Evolutionary conservation across 2,113 vertebrate species (phyloP).

Genomic region (Perca schrenkii): DNA sequence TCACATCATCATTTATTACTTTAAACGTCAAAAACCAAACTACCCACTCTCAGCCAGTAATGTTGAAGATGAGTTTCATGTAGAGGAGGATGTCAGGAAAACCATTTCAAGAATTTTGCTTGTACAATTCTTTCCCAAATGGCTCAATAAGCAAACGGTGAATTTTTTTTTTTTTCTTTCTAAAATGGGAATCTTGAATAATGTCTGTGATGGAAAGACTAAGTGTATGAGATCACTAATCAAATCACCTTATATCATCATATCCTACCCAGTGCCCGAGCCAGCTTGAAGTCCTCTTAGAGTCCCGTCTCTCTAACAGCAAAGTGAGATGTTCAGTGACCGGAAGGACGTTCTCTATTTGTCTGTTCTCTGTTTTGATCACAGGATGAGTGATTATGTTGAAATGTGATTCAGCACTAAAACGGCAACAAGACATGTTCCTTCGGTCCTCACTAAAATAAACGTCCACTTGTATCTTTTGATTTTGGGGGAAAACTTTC

Average conservation of each 20-base stretch:
- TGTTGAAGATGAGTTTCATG: slow-evolving; percentile 28
- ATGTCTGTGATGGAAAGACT: neutral
- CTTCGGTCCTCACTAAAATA: slow-evolving; percentile 31
- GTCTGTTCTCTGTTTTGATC: neutral
- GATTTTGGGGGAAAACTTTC: slow-evolving; percentile 57
- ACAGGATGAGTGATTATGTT: slow-evolving; percentile 11
- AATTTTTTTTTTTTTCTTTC: slow-evolving; percentile 6
- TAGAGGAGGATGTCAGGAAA: slow-evolving; percentile 6
- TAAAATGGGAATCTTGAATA: neutral
- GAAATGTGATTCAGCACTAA: slow-evolving; percentile 40
- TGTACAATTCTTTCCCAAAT: slow-evolving; percentile 14
- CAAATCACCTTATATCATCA: neutral
- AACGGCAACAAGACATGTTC: slow-evolving; percentile 22
- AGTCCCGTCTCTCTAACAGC: slow-evolving; percentile 44
- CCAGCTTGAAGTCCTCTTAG: slow-evolving; percentile 41
- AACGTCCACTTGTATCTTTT: slow-evolving; percentile 30
- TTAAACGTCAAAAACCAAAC: neutral
- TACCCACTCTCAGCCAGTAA: neutral
- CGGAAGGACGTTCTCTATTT: slow-evolving; percentile 35
- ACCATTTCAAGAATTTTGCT: slow-evolving; percentile 1
- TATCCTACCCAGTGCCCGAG: neutral
- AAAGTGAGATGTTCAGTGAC: slow-evolving; percentile 47
- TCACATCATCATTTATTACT: slow-evolving; percentile 20
- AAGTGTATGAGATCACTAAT: slow-evolving; percentile 2
- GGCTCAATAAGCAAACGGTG: slow-evolving; percentile 34